phyloP scores from a whole-genome alignment of 23 tunicate genomes.

The Aplidium turbinatum region DNA sequence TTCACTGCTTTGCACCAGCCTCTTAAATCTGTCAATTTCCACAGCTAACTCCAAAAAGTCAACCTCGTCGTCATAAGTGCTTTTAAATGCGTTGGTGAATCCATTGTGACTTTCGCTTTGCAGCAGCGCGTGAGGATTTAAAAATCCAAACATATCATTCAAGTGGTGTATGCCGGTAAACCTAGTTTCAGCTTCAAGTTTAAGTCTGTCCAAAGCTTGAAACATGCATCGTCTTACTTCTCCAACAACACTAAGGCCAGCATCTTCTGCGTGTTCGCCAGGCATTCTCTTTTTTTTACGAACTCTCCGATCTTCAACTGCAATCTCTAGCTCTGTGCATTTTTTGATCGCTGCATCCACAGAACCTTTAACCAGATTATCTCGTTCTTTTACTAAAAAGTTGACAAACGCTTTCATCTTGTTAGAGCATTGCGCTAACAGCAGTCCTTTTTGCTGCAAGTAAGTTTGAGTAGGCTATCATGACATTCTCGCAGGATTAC shows the following conservation, averaged over 20 bases:
- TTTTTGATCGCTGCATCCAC: constrained; percentile 52
- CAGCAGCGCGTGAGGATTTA: constrained; percentile 52
- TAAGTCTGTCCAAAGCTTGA: constrained; percentile 51
- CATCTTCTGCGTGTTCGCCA: constrained; percentile 32
- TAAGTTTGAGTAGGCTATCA: constrained; percentile 51
- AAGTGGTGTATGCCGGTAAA: constrained; percentile 45
- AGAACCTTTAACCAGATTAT: constrained; percentile 49
- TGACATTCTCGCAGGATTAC: constrained; percentile 60
- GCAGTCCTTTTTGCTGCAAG: constrained; percentile 61
- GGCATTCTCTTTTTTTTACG: constrained; percentile 32
- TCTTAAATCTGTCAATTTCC: no score
- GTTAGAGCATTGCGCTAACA: constrained; percentile 62
- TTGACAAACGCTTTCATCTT: constrained; percentile 55
- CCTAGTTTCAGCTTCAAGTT: constrained; percentile 55
- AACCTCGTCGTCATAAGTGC: constrained; percentile 40
- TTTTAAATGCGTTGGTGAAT: constrained; percentile 51
- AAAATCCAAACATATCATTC: constrained; percentile 51
- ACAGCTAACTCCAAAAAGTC: constrained; percentile 55
- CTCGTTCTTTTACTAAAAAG: constrained; percentile 59
- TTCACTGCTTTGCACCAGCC: constrained; percentile 42
- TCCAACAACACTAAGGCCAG: constrained; percentile 53
- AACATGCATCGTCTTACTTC: constrained; percentile 58
- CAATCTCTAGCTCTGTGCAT: constrained; percentile 35
- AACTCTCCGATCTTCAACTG: constrained; percentile 55
- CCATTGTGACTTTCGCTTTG: constrained; percentile 49